These are phyloP conservation scores for Sinopyrophorus schimmeli DNA, from an alignment of 2,888 invertebrate species.

Conservation along the genomic window DNA sequence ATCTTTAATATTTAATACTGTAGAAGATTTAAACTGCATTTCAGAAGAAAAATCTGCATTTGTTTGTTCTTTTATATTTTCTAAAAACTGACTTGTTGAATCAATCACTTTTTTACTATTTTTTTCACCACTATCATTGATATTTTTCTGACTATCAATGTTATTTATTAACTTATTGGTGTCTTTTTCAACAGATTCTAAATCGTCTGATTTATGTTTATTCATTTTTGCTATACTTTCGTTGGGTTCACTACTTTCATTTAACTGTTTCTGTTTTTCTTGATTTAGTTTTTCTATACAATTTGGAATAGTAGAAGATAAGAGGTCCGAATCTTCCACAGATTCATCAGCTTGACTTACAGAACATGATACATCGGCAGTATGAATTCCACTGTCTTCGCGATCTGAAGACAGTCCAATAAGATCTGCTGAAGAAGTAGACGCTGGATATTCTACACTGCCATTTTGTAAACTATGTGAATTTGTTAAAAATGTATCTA, in stretches of 20 bases:
- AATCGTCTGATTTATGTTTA: neutral
- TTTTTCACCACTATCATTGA: neutral
- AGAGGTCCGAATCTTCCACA: slow-evolving; percentile 57
- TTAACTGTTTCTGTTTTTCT: slow-evolving; percentile 33
- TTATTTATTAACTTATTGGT: neutral
- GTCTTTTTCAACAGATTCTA: neutral
- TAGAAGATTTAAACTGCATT: neutral
- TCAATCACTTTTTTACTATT: neutral
- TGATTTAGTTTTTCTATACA: slow-evolving; percentile 46
- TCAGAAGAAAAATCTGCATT: slow-evolving; percentile 5
- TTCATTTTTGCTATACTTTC: no score
- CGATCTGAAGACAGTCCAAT: slow-evolving; percentile 64
- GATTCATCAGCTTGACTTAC: slow-evolving; percentile 75
- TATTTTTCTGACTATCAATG: neutral
- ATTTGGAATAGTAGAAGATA: slow-evolving; percentile 46
- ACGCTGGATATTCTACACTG: slow-evolving; percentile 55
- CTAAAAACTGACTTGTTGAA: neutral
- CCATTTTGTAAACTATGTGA: slow-evolving; percentile 61
- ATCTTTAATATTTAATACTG: neutral
- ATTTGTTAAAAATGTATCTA: slow-evolving; percentile 45
- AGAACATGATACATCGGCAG: slow-evolving; percentile 76
- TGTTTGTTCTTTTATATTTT: slow-evolving; percentile 1
- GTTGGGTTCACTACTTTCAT: neutral
- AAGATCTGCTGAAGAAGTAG: slow-evolving; percentile 63
- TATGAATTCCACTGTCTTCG: slow-evolving; percentile 80